These are phyloP conservation scores for Emydura subglobosa DNA, from an alignment of 2,113 vertebrate species.

Conservation along the genomic window DNA sequence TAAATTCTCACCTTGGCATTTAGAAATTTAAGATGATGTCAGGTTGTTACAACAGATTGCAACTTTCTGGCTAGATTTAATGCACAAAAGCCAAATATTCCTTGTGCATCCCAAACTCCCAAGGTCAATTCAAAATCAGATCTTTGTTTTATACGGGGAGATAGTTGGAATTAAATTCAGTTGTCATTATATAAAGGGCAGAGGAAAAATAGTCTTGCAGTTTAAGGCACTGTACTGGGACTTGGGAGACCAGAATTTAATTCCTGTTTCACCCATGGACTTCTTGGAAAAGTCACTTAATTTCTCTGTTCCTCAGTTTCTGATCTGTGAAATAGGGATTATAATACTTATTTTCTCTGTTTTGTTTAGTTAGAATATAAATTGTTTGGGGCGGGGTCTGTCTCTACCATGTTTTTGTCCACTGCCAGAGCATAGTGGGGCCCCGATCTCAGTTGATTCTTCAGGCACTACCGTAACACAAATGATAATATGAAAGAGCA, in stretches of 20 bases:
- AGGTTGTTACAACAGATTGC: constrained; percentile 4
- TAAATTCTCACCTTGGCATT: constrained; percentile 60
- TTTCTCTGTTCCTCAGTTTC: neutral
- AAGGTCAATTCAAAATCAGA: constrained; percentile 49
- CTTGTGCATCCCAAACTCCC: constrained; percentile 31
- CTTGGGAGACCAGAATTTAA: neutral
- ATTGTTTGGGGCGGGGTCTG: neutral
- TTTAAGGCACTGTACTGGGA: neutral
- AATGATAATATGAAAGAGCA: neutral
- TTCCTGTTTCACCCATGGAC: neutral
- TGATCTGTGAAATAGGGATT: neutral
- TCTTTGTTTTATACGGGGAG: constrained; percentile 36
- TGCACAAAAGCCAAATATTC: constrained; percentile 31
- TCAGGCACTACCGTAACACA: neutral
- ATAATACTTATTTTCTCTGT: constrained; percentile 20
- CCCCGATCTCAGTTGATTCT: neutral
- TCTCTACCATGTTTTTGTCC: neutral
- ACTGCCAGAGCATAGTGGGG: neutral
- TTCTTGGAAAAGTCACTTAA: neutral
- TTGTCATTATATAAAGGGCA: neutral
- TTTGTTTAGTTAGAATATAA: neutral
- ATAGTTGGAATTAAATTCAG: constrained; percentile 23
- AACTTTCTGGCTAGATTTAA: neutral
- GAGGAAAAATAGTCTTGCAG: neutral
- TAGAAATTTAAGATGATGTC: constrained; percentile 19